Evolutionary conservation across 2,113 vertebrate species (phyloP).

Genomic region (Podarcis raffonei): DNA sequence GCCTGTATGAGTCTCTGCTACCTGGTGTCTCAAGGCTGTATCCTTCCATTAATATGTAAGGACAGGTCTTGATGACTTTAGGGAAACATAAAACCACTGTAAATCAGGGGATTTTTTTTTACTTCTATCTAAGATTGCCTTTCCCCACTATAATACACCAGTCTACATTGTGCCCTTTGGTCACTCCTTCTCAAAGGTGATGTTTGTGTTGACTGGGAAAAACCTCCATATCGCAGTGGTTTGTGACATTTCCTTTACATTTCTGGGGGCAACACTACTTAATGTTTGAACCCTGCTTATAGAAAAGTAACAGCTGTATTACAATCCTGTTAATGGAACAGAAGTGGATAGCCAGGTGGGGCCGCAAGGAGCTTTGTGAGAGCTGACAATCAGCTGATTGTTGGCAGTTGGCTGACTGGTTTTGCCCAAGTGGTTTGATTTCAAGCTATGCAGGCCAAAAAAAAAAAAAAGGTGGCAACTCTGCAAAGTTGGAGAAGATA

Average conservation of each 20-base stretch:
- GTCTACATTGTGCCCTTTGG: background rate
- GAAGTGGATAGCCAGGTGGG: too few relatives aligned
- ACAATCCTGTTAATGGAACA: background rate
- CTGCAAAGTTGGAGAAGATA: too few relatives aligned
- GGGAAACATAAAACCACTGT: background rate
- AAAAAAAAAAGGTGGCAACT: too few relatives aligned
- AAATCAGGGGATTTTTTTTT: background rate
- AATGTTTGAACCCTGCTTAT: background rate
- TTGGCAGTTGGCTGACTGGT: too few relatives aligned
- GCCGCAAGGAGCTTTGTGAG: too few relatives aligned
- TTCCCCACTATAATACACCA: background rate
- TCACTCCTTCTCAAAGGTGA: background rate
- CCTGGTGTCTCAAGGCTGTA: background rate
- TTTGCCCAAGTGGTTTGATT: too few relatives aligned
- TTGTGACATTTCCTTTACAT: background rate
- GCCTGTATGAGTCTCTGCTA: background rate
- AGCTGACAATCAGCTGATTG: too few relatives aligned
- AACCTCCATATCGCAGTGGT: background rate
- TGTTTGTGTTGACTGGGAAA: background rate
- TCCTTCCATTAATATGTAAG: background rate
- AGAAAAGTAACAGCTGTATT: background rate
- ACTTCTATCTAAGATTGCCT: background rate
- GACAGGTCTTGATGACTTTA: background rate
- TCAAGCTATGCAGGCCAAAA: too few relatives aligned
- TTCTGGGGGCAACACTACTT: background rate